Base-by-base conservation (phyloP, 2,888 invertebrate genomes). In the Scaptomyza reducta region DNA sequence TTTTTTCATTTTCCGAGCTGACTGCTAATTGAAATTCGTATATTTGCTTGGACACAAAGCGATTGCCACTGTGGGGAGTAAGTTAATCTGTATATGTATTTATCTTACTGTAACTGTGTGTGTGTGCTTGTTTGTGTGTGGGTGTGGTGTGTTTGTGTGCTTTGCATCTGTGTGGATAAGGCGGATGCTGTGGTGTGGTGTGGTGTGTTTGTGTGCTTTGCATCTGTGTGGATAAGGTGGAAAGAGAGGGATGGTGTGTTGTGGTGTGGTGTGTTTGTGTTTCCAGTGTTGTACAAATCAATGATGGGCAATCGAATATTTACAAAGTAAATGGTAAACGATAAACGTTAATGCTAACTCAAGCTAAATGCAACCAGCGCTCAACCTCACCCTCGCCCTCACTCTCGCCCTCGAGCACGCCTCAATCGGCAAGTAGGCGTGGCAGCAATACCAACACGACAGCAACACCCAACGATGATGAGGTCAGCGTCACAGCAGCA, bases 321-420 rank as follows among this genome's bases (percentile, higher is more conserved):
- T 82, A 87, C 82, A 87, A 87, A 82, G 49, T 49, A 49, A 49
- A 49, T 49, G 49, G 80, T 81, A 81, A 81, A 79, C 64, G 68
- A 59, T 63, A 70, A 79, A 71, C 71, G 74, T 77, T 68, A 79
- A 80, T 63, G 64, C 66, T 68, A 87, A 79, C 69, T 60, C 67
- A 73, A 56, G 70, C 70, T 85, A 72, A 81, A 81, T 82, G 80
- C 86, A 70, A 70, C 68, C 71, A 73, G 67, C 62, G 57, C 61
- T 22, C 29, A 58, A 45, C 60, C 53, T 16, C 45, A 14, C 42
- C 25, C 49, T 13, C 18, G 31, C 45, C 45, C 44, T 22, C 5
- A 22, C 53, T 46, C 49, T 13, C 18, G 31, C 45, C 45, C 44
- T 22, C 5, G 5, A 49, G 44, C 41, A 10, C 51, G 33, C 55